Evolutionary conservation across 1,140 invertebrate genomes (phyloP), one percentile per base, ranked within the genome.

Genomic region (Zaprionus africanus): DNA sequence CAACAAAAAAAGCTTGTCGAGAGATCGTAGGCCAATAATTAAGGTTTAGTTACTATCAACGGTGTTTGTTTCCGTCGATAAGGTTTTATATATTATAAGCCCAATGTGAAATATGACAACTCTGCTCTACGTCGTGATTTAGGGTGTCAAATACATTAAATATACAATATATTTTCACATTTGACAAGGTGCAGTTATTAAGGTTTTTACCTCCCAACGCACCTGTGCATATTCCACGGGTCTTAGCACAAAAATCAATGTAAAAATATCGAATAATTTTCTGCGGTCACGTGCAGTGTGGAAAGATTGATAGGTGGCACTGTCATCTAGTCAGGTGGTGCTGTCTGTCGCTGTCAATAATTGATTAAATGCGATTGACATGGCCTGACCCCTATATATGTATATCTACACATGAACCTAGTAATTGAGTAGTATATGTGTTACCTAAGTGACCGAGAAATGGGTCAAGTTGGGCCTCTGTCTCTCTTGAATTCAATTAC

Each of bases 241-340:
- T 53, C 38, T 49, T 17, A 36, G 36, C 26, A 7, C 31, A 51
- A 75, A 82, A 81, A 74, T 84, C 78, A 81, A 80, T 78, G 73
- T 22, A 49, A 22, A 49, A 49, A 49, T 34, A 69, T n/a, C 59
- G 53, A 43, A 31, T 70, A 26, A 24, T 7, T 38, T 36, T 57
- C 15, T 46, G 9, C 13, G 34, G 64, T 69, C 65, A 74, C 58
- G 72, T 70, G 66, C 49, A 24, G 15, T 22, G 13, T 56, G 12
- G n/a, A 43, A 81, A 81, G 51, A 68, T 73, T 17, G 24, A 43
- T 34, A 22, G 57, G 15, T 36, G 34, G 54, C 34, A 31, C 12
- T 34, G 26, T 38, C n/a, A 41, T 56, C 41, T 53, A 56, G 54
- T 58, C 53, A 81, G 79, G 58, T 81, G 73, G 62, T 69, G 58